Base-by-base conservation (phyloP, 2,797 vertebrate genomes). In the Clarias pachynema region DNA sequence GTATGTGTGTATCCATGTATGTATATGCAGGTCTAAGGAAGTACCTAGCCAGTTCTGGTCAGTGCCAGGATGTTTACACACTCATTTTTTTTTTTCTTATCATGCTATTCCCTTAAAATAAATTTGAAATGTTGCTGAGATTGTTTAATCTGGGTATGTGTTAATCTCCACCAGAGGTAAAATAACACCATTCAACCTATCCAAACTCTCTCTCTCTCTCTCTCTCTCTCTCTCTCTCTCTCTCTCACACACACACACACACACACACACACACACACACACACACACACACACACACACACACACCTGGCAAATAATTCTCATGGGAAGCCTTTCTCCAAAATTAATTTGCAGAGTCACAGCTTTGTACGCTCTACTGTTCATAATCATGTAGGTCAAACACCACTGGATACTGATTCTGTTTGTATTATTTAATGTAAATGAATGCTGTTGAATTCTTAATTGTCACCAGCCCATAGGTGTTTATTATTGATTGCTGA, bases 51-150 rank as follows among this genome's bases (percentile, higher is more conserved):
- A 75, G 3, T 1, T 66, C 37, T 49, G 37, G 56, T 24, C 29
- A 78, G 37, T 40, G n/a, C 5, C 75, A 37, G 31, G 5, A 60
- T 78, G 20, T 34, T 12, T 53, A 53, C 22, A 62, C 31, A 37
- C 5, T n/a, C 15, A 8, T 59, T 59, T 26, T 77, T 59, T 77
- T 59, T 20, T 59, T 57, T 22, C 18, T 77, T 34, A 14, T 59
- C 18, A 57, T 31, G 53, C 22, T 37, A 89, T 91, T 91, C 89
- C 90, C 94, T 93, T 93, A 92, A 93, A 94, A 94, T 91, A 92
- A 93, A 94, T 95, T 96, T 95, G 44, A 12, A 49, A 49, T 94
- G 94, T 93, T 94, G 93, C 94, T 94, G 94, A 92, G 90, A 94
- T 92, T 91, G 91, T 95, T 95, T 95, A 95, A 95, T 95, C 94